Base-by-base conservation (phyloP, 2,888 invertebrate species). In the Molorchus minor region DNA sequence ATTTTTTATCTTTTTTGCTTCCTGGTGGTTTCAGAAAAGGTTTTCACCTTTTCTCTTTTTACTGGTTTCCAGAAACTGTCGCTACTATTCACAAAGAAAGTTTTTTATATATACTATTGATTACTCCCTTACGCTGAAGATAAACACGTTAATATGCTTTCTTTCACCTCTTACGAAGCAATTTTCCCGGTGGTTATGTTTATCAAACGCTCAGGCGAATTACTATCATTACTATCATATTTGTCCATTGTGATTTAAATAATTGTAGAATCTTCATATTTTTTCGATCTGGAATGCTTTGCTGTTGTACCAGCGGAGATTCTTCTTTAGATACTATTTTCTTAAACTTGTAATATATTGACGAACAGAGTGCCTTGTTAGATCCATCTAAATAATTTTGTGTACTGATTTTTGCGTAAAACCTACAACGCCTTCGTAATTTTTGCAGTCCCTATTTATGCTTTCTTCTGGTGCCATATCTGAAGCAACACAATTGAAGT, bases 191-290 rank as follows among this genome's bases (percentile, higher is more conserved):
- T 30, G 30, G 30, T 7, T 7, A 30, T 30, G 30, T 30, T 30
- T 30, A 30, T 7, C 30, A 30, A 30, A 30, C 8, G 2, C 30
- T 2, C 30, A 30, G 30, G 30, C 2, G 30, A 30, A 30, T 30
- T 30, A 30, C 30, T 30, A 30, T 30, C 30, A 30, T n/a, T n/a
- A n/a, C n/a, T n/a, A 30, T n/a, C 30, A 12, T 10, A 30, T 30
- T 30, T 30, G 30, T 30, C 30, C 30, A 30, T 30, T 30, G 30
- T 30, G 30, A 30, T 30, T 30, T 30, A 30, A 30, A 30, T 30
- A 30, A 3, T n/a, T 30, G 2, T 30, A 30, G 30, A 30, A 30
- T 30, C 12, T 12, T 30, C 12, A 12, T 2, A 30, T 12, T 30
- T 30, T 30, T 30, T 30, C 8, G 30, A 3, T 10, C 30, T 30